phyloP scores from a whole-genome alignment of 2,888 invertebrate species.

The Dolichopus griseipennis region DNA sequence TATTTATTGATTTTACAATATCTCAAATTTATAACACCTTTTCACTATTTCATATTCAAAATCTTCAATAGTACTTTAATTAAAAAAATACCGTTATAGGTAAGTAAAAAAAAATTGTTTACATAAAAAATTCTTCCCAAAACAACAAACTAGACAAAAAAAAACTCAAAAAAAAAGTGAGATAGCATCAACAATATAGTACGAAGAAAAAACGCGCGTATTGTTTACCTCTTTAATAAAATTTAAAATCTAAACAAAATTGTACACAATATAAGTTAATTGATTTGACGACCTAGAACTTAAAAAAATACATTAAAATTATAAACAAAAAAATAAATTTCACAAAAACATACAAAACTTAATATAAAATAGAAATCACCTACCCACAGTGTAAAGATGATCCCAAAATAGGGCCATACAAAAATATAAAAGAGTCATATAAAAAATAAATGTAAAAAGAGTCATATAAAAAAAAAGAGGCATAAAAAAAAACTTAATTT shows the following conservation, averaged over 20 bases:
- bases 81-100: neutral
- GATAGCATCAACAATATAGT: neutral
- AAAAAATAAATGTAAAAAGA: too few species aligned
- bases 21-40: too few species aligned
- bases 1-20: too few species aligned
- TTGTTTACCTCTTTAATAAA: neutral
- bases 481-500: too few species aligned
- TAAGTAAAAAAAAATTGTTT: too few species aligned
- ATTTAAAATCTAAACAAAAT: neutral
- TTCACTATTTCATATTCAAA: too few species aligned
- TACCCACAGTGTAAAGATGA: neutral
- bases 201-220: neutral
- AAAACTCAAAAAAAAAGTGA: too few species aligned
- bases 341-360: neutral
- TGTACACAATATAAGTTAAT: slow-evolving; percentile 6
- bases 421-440: neutral
- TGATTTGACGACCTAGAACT: slow-evolving; percentile 6
- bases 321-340: neutral
- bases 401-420: neutral
- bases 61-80: too few species aligned
- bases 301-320: neutral
- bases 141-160: neutral
- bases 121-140: neutral
- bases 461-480: too few species aligned
- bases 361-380: neutral